phyloP scores from a whole-genome alignment of 2,888 invertebrate genomes.

The Tenthredo distinguenda region DNA sequence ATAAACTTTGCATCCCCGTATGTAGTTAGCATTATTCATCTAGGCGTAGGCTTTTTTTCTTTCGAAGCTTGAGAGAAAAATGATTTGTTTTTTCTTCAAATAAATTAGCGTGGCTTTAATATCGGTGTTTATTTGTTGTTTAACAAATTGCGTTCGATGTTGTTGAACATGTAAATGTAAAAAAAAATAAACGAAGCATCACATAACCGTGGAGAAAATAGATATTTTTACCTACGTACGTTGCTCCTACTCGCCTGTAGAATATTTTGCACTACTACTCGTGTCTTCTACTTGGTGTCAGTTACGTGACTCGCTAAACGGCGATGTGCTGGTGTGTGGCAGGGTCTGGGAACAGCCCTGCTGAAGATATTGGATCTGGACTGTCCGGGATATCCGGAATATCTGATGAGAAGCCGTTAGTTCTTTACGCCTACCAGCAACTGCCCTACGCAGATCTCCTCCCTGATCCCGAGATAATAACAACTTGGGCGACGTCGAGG shows the following conservation, averaged over 20 bases:
- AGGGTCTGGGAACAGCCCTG: conserved; percentile 73
- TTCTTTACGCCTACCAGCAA: conserved; percentile 76
- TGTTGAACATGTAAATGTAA: background rate
- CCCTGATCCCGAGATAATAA: conserved; percentile 76
- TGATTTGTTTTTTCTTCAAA: background rate
- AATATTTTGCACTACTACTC: conserved; percentile 33
- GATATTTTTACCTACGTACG: background rate
- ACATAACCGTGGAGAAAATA: background rate
- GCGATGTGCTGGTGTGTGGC: conserved; percentile 68
- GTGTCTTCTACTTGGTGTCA: conserved; percentile 31
- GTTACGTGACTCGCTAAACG: conserved; percentile 43
- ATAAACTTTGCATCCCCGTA: background rate
- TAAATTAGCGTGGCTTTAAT: background rate
- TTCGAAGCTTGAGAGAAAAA: background rate
- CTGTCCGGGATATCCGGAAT: conserved; percentile 71
- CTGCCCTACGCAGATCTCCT: conserved; percentile 77
- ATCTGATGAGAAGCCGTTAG: conserved; percentile 70
- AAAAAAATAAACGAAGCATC: background rate
- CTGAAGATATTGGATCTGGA: conserved; percentile 73
- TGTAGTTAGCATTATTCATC: background rate
- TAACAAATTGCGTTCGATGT: background rate
- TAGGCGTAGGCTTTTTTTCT: background rate
- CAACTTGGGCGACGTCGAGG: conserved; percentile 77
- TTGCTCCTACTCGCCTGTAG: conserved; percentile 3
- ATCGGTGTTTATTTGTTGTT: background rate